Evolutionary conservation across 1,140 invertebrate species (phyloP).

Genomic region (Pogonomyrmex barbatus): DNA sequence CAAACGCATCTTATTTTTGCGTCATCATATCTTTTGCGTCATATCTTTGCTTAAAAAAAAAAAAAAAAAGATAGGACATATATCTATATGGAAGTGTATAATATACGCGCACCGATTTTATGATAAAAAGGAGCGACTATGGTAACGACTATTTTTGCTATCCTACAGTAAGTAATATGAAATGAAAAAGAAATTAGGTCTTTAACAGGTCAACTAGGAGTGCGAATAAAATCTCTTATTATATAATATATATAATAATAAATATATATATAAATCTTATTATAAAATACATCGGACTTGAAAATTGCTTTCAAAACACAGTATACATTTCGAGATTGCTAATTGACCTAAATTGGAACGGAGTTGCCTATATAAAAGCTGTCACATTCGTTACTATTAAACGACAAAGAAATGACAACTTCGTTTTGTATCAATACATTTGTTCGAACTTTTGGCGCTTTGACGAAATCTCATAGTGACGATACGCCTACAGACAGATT

Average conservation of each 20-base stretch:
- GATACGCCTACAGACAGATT: conserved; percentile 7
- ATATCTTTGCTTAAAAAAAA: conserved; percentile 17
- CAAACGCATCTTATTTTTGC: conserved; percentile 2
- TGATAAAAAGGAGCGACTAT: background rate
- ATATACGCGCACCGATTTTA: background rate
- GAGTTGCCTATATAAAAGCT: background rate
- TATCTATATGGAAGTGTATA: background rate
- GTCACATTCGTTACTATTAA: background rate
- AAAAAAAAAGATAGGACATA: background rate
- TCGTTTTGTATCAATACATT: background rate
- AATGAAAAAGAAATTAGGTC: conserved; percentile 5
- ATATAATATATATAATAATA: no score
- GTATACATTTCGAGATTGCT: background rate
- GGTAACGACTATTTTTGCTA: conserved; percentile 4
- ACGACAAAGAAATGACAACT: background rate
- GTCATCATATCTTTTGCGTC: background rate
- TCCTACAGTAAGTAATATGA: background rate
- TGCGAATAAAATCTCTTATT: background rate
- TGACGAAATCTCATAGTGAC: conserved; percentile 2
- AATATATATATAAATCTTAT: no score
- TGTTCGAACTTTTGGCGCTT: background rate
- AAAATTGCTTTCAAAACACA: background rate
- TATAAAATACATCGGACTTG: background rate
- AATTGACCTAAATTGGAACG: conserved; percentile 26
- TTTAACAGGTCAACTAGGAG: background rate